Evolutionary conservation across 2,888 invertebrate species (phyloP).

Genomic region (Trisateles emortualis): DNA sequence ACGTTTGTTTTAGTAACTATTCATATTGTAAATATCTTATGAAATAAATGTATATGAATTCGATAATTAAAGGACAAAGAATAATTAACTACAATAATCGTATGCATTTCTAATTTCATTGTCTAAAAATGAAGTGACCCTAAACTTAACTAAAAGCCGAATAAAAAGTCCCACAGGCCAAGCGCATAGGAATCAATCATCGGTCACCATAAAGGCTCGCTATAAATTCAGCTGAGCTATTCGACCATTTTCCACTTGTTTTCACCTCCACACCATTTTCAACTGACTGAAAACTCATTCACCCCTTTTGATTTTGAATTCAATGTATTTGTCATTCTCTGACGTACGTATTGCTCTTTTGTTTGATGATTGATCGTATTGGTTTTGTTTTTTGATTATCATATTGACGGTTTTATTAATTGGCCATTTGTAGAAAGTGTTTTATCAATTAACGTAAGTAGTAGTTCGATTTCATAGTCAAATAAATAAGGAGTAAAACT

Average conservation of each 20-base stretch:
- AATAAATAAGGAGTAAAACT: no score
- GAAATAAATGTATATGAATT: no score
- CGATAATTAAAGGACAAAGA: no score
- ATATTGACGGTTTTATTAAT: conserved; percentile 29
- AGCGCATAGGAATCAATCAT: conserved; percentile 69
- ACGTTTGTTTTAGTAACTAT: no score
- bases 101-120: neutral
- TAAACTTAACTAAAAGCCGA: neutral
- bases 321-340: conserved; percentile 59
- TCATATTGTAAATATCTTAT: no score
- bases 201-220: conserved; percentile 61
- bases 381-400: conserved; percentile 34
- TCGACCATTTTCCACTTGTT: conserved; percentile 76
- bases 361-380: conserved; percentile 47
- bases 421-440: conserved; percentile 7
- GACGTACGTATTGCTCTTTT: conserved; percentile 46
- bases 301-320: conserved; percentile 50
- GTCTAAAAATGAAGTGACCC: neutral
- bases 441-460: conserved; percentile 8
- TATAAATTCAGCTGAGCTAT: conserved; percentile 68
- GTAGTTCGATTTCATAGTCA: no score
- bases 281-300: conserved; percentile 50
- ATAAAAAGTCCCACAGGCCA: conserved; percentile 26
- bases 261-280: conserved; percentile 69
- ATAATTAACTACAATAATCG: no score